Evolutionary conservation across 2,888 invertebrate genomes (phyloP).

Genomic region (Ophion ventricosus): DNA sequence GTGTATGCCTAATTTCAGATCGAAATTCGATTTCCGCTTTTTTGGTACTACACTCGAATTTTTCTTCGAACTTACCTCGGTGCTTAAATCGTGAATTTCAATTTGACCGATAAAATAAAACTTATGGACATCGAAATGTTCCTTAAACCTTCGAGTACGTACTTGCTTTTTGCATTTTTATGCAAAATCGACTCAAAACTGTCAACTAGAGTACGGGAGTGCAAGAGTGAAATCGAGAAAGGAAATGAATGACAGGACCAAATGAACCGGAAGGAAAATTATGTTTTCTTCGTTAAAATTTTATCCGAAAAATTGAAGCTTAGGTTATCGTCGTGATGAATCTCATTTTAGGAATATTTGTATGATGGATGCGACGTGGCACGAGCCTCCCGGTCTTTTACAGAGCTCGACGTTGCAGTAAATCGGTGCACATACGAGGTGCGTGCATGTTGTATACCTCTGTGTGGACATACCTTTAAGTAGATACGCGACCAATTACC

Average conservation of each 20-base stretch:
- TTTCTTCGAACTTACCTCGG: no score
- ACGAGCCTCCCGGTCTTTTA: slow-evolving; percentile 66
- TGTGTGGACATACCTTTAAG: slow-evolving; percentile 65
- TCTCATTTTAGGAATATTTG: slow-evolving; percentile 51
- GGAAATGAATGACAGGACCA: not conserved
- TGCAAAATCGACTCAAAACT: not conserved
- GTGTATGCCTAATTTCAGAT: no score
- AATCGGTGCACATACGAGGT: slow-evolving; percentile 19
- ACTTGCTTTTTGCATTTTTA: no score
- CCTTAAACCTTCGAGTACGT: no score
- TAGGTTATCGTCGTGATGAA: slow-evolving; percentile 34
- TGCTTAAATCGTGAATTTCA: no score
- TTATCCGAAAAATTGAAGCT: slow-evolving; percentile 21
- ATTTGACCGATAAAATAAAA: no score
- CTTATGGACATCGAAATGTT: no score
- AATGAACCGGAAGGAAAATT: not conserved
- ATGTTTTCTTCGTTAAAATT: slow-evolving; percentile 25
- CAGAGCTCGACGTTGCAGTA: slow-evolving; percentile 32
- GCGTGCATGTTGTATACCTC: slow-evolving; percentile 9
- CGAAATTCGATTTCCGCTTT: no score
- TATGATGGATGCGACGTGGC: slow-evolving; percentile 61
- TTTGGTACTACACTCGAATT: no score
- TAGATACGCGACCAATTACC: slow-evolving; percentile 75
- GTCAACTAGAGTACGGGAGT: not conserved
- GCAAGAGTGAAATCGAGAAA: not conserved